Base-by-base conservation (phyloP, 2,113 vertebrate species). In the Scomber japonicus region DNA sequence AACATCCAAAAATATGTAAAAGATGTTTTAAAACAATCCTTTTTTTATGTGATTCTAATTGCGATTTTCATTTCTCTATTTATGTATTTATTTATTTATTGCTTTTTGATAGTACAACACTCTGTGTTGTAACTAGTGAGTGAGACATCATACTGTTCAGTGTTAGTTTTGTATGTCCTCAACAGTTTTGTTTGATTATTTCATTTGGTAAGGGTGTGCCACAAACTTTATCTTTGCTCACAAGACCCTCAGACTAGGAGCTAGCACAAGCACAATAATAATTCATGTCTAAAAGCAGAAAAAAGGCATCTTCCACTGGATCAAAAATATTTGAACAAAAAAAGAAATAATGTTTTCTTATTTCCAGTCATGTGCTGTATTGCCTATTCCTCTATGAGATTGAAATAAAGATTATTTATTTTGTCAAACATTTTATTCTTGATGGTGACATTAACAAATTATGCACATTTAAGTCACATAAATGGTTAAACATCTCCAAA, bases 331-430 rank as follows among this genome's bases (percentile, higher is more conserved):
- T 4, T 24, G 61, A 75, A 55, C 46, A 80, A 50, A 69, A 54
- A 5, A 35, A 0, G 13, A 55, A 40, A 57, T 24, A 31, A n/a
- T 44, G 16, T 15, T 51, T 12, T 69, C 8, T 19, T 21, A 46
- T 54, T 9, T 54, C 24, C 54, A 24, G 10, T 19, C 54, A 56
- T 74, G 46, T 61, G 16, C 13, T 71, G 35, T 67, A 11, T 63
- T 35, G 57, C 5, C 12, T n/a, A 53, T 24, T 76, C 24, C 46
- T 56, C 57, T n/a, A 55, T 67, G 62, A 73, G 53, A 71, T 16
- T 31, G 35, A 59, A 88, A 82, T 78, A 80, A 88, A 89, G 61
- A 49, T 17, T 8, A 49, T 85, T 62, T 85, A 73, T 84, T 87
- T 88, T 79, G 64, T 54, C 54, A 70, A 86, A 64, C 19, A 11